These are phyloP conservation scores for Shinisaurus crocodilurus DNA, from an alignment of 2,113 vertebrate species.

Conservation along the genomic window DNA sequence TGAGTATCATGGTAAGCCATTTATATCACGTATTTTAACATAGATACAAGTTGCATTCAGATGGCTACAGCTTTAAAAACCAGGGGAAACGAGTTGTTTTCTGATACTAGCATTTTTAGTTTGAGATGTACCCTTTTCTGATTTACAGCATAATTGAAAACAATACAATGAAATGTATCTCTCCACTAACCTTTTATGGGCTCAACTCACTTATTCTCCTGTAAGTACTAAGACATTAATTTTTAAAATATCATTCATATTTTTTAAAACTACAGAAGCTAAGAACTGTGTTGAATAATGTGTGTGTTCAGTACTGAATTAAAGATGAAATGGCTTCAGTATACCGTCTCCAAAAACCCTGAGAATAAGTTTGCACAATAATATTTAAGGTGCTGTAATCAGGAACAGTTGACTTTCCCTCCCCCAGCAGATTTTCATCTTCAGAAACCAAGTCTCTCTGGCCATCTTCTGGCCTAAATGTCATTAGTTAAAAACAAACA, in stretches of 20 bases:
- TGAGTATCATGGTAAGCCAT: background rate
- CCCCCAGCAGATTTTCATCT: background rate
- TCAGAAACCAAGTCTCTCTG: background rate
- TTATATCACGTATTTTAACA: background rate
- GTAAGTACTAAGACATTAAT: constrained; percentile 80
- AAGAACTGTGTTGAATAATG: background rate
- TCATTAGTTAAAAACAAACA: background rate
- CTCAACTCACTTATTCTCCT: constrained; percentile 92
- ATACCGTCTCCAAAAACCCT: background rate
- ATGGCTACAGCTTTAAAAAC: background rate
- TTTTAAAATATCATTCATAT: constrained; percentile 12
- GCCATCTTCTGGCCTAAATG: background rate
- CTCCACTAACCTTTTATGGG: constrained; percentile 89
- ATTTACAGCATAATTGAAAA: constrained; percentile 91
- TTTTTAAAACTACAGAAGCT: background rate
- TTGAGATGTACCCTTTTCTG: constrained; percentile 48
- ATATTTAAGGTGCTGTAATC: background rate
- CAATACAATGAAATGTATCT: constrained; percentile 89
- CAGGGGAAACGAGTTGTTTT: constrained; percentile 11
- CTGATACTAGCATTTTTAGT: constrained; percentile 20
- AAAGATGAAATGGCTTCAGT: background rate
- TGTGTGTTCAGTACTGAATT: background rate
- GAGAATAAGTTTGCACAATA: background rate
- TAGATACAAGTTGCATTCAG: background rate
- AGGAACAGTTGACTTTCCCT: background rate